Evolutionary conservation across 30 jellyfish, hydroid and myxozoan species (phyloP).

Genomic region (Nemopilema nomurai): DNA sequence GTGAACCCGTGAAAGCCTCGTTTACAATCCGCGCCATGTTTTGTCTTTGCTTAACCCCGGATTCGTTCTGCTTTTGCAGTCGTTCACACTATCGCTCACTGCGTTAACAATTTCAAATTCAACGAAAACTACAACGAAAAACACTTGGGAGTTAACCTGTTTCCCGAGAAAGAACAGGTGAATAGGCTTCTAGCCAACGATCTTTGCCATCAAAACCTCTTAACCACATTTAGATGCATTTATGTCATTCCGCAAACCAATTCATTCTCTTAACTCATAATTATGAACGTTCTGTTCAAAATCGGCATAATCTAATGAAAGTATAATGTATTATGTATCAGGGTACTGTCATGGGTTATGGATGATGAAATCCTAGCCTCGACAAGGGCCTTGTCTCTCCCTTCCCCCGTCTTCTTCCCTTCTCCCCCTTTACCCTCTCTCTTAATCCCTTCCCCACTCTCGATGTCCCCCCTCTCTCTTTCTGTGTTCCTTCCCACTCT

Average conservation of each 20-base stretch:
- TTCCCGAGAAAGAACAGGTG: slow-evolving; percentile 60
- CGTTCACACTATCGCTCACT: slow-evolving; percentile 61
- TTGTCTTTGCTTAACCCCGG: too few species aligned
- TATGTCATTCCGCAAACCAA: not conserved
- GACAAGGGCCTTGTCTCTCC: not conserved
- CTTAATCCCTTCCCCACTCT: too few species aligned
- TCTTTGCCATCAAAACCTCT: not conserved
- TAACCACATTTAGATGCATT: not conserved
- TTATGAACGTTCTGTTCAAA: not conserved
- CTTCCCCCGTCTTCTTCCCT: too few species aligned
- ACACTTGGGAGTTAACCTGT: slow-evolving; percentile 34
- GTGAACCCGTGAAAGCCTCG: not conserved
- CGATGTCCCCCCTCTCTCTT: too few species aligned
- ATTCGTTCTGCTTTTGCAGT: too few species aligned
- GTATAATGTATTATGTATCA: too few species aligned
- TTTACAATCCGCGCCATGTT: not conserved
- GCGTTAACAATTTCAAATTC: slow-evolving; percentile 46
- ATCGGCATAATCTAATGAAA: not conserved
- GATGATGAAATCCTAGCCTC: not conserved
- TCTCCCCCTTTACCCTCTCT: too few species aligned
- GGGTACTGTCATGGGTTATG: not conserved
- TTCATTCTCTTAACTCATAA: not conserved
- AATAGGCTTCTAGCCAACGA: not conserved
- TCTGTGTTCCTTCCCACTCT: not conserved
- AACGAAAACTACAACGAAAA: slow-evolving; percentile 52